Conservation (phyloP, 2,797 vertebrate genomes). For the Enteromius mattozi region DNA sequence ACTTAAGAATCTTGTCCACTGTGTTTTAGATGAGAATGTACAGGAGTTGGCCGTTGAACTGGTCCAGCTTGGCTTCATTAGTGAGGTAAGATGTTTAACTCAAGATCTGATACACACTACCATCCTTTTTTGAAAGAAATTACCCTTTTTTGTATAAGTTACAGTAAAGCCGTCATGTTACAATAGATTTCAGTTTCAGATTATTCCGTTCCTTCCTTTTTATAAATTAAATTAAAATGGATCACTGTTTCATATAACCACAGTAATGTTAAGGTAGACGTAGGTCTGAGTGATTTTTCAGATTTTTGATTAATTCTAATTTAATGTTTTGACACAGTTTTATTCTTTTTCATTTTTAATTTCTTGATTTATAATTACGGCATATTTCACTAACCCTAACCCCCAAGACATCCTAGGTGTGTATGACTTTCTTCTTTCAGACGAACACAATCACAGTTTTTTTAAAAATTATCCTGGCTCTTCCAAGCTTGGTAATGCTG, state of each 20-base stretch:
- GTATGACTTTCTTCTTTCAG: too few species aligned
- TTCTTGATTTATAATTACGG: too few species aligned
- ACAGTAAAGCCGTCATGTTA: neutral
- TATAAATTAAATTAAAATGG: neutral
- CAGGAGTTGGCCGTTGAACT: constrained; percentile 94
- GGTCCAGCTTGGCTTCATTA: constrained; percentile 97
- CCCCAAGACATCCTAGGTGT: too few species aligned
- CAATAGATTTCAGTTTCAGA: neutral
- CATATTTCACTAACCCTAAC: too few species aligned
- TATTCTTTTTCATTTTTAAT: too few species aligned
- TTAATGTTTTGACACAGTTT: neutral
- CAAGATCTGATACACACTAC: neutral
- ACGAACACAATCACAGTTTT: too few species aligned
- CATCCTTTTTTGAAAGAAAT: neutral
- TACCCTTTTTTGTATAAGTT: neutral
- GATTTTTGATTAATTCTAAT: neutral
- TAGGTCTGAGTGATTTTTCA: neutral
- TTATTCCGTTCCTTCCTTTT: neutral
- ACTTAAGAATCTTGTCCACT: neutral
- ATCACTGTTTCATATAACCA: neutral
- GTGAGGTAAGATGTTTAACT: constrained; percentile 81
- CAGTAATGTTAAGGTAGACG: neutral
- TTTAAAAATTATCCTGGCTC: too few species aligned
- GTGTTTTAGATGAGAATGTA: constrained; percentile 90
- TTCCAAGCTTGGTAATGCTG: too few species aligned